Evolutionary conservation across 2,797 vertebrate species (phyloP).

Genomic region (Brachyalestes nurse): DNA sequence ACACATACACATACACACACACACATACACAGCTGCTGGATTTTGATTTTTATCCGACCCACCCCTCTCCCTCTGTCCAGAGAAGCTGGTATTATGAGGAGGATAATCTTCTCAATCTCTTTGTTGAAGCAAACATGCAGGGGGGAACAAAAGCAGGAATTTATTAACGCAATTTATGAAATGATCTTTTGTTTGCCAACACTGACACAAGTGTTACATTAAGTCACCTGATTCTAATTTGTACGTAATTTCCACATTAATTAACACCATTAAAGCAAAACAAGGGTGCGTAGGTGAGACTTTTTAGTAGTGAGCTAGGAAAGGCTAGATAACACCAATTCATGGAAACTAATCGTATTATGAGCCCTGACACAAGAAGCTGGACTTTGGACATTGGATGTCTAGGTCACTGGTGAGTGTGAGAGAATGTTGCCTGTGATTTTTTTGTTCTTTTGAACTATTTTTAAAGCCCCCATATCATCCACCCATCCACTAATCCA

Average conservation of each 20-base stretch:
- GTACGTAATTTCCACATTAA: neutral
- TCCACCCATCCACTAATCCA: too few species aligned
- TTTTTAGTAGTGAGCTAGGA: too few species aligned
- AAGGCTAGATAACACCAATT: too few species aligned
- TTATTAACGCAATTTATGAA: conserved; percentile 27
- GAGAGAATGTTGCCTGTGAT: too few species aligned
- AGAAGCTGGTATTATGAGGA: conserved; percentile 19
- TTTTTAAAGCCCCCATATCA: too few species aligned
- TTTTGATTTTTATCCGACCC: conserved; percentile 32
- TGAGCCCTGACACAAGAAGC: too few species aligned
- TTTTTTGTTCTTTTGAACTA: too few species aligned
- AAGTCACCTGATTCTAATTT: neutral
- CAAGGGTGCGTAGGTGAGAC: too few species aligned
- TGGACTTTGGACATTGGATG: too few species aligned
- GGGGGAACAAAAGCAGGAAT: neutral
- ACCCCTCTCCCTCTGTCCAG: conserved; percentile 16
- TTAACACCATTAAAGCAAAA: too few species aligned
- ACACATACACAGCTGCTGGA: conserved; percentile 18
- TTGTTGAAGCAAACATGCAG: conserved; percentile 24
- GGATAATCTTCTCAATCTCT: conserved; percentile 35
- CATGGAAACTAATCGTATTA: too few species aligned
- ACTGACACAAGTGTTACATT: neutral
- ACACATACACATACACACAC: conserved; percentile 9
- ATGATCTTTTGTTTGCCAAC: conserved; percentile 16
- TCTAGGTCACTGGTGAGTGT: too few species aligned